Evolutionary conservation across 2,113 vertebrate species (phyloP).

Genomic region (Herpailurus yagouaroundi): DNA sequence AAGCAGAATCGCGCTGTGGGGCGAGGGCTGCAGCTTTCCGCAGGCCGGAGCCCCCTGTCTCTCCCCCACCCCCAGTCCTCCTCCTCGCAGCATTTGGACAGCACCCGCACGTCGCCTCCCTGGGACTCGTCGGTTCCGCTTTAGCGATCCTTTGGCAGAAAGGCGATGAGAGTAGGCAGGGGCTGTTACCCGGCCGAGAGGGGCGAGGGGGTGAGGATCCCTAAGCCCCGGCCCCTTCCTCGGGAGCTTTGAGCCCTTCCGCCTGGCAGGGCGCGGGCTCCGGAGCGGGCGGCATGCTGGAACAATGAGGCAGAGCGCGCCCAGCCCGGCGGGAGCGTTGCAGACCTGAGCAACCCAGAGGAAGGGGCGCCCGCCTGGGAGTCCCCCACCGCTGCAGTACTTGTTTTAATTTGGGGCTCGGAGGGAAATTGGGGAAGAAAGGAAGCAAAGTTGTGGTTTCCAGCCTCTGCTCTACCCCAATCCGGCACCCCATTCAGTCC

Average conservation of each 20-base stretch:
- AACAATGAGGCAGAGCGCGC: conserved; percentile 66
- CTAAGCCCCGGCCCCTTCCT: neutral
- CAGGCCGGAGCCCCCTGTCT: neutral
- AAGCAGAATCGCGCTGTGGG: neutral
- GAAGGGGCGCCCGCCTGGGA: neutral
- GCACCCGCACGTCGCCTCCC: conserved; percentile 8
- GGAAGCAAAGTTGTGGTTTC: conserved; percentile 44
- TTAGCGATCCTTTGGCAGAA: neutral
- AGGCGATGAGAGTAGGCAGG: neutral
- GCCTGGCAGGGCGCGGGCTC: neutral
- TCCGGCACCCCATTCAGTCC: neutral
- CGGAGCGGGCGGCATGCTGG: neutral
- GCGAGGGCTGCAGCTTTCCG: neutral
- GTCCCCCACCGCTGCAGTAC: neutral
- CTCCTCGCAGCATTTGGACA: conserved; percentile 77
- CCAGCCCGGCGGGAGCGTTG: fast-evolving
- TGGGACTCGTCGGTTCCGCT: neutral
- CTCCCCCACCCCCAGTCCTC: neutral
- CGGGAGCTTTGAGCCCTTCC: neutral
- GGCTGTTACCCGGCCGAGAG: neutral
- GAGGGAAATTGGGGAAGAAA: neutral
- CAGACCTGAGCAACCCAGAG: neutral
- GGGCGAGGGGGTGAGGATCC: neutral
- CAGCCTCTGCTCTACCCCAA: conserved; percentile 21
- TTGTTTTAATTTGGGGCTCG: neutral